Conservation (phyloP, 2,888 invertebrate species). For the Quadriops clusia region DNA sequence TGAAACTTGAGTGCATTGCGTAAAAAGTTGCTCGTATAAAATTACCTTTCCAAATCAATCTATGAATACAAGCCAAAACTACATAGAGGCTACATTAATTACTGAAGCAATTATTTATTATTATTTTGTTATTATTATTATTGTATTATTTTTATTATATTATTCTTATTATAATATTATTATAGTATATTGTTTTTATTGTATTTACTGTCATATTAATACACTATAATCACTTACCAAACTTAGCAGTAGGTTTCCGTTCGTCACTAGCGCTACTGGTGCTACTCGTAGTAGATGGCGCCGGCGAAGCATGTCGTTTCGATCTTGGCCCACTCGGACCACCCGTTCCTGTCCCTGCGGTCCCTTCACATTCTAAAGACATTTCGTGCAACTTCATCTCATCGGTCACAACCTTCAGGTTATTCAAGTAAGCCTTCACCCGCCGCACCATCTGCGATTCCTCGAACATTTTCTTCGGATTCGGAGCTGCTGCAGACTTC, state of each 20-base stretch:
- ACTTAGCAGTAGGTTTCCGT: slow-evolving; percentile 51
- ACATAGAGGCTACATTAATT: too few species aligned
- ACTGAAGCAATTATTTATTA: too few species aligned
- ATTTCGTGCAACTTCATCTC: slow-evolving; percentile 81
- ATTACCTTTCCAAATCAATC: too few species aligned
- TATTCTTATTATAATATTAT: too few species aligned
- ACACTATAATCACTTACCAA: slow-evolving; percentile 35
- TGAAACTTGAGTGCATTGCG: too few species aligned
- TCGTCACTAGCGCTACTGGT: slow-evolving; percentile 79
- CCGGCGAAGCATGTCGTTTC: slow-evolving; percentile 84
- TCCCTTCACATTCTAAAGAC: slow-evolving; percentile 79
- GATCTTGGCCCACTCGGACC: slow-evolving; percentile 34
- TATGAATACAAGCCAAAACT: too few species aligned
- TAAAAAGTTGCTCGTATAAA: too few species aligned
- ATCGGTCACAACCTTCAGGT: slow-evolving; percentile 83
- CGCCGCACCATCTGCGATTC: slow-evolving; percentile 97
- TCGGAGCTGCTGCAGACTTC: slow-evolving; percentile 80
- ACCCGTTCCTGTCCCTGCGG: slow-evolving; percentile 30
- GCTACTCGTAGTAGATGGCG: slow-evolving; percentile 83
- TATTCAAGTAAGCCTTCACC: slow-evolving; percentile 89
- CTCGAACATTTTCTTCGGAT: slow-evolving; percentile 97
- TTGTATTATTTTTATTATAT: not conserved
- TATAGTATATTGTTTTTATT: too few species aligned
- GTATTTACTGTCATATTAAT: slow-evolving; percentile 7
- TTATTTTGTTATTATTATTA: not conserved